Conservation (phyloP, 2,797 vertebrate genomes). For the Poeciliopsis presidionis region DNA sequence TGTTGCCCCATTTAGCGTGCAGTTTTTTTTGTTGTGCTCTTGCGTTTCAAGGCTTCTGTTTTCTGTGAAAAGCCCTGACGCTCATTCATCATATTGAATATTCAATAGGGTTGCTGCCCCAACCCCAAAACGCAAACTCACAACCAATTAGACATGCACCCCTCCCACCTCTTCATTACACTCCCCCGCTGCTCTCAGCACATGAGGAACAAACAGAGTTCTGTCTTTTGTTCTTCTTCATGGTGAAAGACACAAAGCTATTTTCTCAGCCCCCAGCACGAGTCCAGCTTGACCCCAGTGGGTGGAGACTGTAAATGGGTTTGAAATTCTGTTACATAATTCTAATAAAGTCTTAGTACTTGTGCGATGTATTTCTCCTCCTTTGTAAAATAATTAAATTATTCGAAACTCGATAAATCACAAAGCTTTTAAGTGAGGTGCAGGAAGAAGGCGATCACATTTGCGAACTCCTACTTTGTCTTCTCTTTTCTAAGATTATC, state of each 20-base stretch:
- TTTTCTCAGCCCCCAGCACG: slow-evolving; percentile 61
- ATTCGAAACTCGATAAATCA: background rate
- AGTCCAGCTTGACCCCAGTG: slow-evolving; percentile 62
- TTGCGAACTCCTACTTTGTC: background rate
- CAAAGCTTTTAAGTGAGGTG: background rate
- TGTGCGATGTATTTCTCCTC: background rate
- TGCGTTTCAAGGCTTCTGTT: slow-evolving; percentile 53
- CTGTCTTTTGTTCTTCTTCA: slow-evolving; percentile 72
- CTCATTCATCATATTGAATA: slow-evolving; percentile 79
- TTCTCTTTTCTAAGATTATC: background rate
- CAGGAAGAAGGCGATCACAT: background rate
- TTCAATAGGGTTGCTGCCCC: slow-evolving; percentile 57
- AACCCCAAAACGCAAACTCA: slow-evolving; percentile 45
- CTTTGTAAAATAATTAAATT: background rate
- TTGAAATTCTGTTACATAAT: slow-evolving; percentile 38
- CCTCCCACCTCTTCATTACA: slow-evolving; percentile 60
- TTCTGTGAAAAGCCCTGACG: slow-evolving; percentile 63
- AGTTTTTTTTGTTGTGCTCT: slow-evolving; percentile 35
- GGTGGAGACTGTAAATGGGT: slow-evolving; percentile 36
- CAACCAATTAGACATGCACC: slow-evolving; percentile 64
- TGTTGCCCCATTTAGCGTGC: slow-evolving; percentile 37
- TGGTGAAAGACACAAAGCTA: slow-evolving; percentile 68
- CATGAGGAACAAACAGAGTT: slow-evolving; percentile 63
- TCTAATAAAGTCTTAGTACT: slow-evolving; percentile 19
- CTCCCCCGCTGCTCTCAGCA: slow-evolving; percentile 45